Evolutionary conservation across 37 sponge, comb jelly and placozoan species (phyloP), one percentile per base, ranked within the genome.

Genomic region (Cladorhizidae sp.): DNA sequence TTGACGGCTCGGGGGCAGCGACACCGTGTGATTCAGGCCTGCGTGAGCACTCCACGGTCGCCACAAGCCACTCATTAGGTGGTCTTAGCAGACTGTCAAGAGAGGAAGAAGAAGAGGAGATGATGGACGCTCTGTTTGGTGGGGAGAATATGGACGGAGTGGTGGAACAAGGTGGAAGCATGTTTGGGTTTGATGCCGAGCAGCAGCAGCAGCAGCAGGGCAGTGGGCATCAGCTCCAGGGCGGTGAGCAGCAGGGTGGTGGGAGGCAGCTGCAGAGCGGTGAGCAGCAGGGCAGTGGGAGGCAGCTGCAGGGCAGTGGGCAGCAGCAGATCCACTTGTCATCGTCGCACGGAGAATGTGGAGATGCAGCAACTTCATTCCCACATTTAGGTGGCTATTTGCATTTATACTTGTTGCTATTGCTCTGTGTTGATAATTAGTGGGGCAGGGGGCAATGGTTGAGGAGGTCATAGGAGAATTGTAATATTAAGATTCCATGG

Each of bases 121-220:
- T 77, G 18, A 76, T 78, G 52, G 85, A 85, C 68, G 85, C 85
- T 18, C 45, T 85, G 58, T 85, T 85, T 85, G 85, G 63, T 12
- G 72, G 22, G 23, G 79, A 85, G 51, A 72, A 78, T 52, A 58
- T 58, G 28, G 70, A 37, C 25, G 85, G 71, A 40, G 72, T 76
- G 12, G 78, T 59, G 25, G 85, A 78, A 45, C 49, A 45, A 39
- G 85, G 70, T 5, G 72, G 45, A 37, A 40, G 55, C 5, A 51
- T 39, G 65, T 83, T 83, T 45, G 62, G 77, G 20, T 58, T 61
- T 38, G 43, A 41, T 39, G n/a, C 18, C 6, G 62, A 59, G 1
- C 0, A 64, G 58, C 31, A 12, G 49, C 61, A 31, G 35, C 8
- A 33, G 2, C 9, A 36, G 15, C 18, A 6, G 40, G 35, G 35